Evolutionary conservation across 2,797 vertebrate genomes (phyloP).

Genomic region (Limnodromus scolopaceus): DNA sequence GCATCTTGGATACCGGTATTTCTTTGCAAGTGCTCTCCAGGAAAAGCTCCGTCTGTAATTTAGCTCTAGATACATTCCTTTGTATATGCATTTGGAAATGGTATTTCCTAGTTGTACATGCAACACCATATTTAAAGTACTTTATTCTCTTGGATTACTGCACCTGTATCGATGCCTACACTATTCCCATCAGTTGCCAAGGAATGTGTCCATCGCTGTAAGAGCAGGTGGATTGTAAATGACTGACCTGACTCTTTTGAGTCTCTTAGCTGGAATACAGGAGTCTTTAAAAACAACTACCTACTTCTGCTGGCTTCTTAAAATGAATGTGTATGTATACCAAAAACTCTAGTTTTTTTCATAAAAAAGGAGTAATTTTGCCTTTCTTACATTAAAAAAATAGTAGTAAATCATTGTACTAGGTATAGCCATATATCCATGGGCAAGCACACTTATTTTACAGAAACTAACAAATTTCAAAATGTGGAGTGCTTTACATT

Average conservation of each 20-base stretch:
- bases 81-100: not conserved
- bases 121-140: not conserved
- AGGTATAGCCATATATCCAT: not conserved
- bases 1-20: not conserved
- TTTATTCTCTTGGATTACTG: not conserved
- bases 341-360: not conserved
- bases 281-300: not conserved
- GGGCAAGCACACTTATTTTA: not conserved
- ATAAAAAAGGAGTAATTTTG: not conserved
- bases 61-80: not conserved
- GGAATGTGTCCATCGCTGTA: not conserved
- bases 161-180: not conserved
- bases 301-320: not conserved
- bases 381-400: not conserved
- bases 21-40: not conserved
- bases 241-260: not conserved
- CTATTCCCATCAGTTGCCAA: not conserved
- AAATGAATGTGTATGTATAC: rapidly evolving
- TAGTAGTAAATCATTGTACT: not conserved
- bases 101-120: not conserved
- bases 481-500: not conserved
- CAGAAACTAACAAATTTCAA: not conserved
- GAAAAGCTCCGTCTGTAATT: not conserved
- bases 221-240: not conserved
- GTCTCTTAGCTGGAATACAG: not conserved